These are phyloP conservation scores for Danio rerio DNA, from an alignment of 2,113 vertebrate species.

Conservation along the genomic window DNA sequence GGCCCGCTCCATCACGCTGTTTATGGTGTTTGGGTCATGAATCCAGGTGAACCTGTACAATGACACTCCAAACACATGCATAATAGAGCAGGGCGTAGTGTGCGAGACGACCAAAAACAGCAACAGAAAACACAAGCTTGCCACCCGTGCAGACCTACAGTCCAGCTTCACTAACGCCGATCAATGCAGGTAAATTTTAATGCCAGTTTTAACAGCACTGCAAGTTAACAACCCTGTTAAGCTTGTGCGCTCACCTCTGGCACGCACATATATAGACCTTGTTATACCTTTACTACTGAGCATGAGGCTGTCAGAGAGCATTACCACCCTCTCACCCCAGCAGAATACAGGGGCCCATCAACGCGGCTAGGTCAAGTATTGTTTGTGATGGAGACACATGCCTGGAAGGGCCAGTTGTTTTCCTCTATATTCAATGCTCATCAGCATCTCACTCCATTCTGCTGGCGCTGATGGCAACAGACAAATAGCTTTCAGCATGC, in stretches of 20 bases:
- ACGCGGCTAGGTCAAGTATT: constrained; percentile 68
- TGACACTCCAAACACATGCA: not conserved
- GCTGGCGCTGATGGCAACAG: constrained; percentile 85
- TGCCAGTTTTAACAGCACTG: constrained; percentile 53
- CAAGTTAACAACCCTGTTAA: constrained; percentile 46
- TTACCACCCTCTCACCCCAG: constrained; percentile 30
- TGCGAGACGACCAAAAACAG: not conserved
- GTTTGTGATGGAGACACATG: constrained; percentile 70
- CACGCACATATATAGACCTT: not conserved
- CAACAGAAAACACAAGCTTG: not conserved
- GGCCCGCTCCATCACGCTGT: constrained; percentile 33
- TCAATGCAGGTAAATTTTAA: constrained; percentile 57
- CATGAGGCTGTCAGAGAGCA: constrained; percentile 33
- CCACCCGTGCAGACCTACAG: constrained; percentile 51
- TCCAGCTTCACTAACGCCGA: constrained; percentile 45
- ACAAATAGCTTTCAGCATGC: constrained; percentile 92
- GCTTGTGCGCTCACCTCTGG: not conserved
- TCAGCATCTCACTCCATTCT: constrained; percentile 86
- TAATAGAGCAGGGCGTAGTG: not conserved
- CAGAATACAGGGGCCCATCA: constrained; percentile 53
- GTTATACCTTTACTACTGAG: constrained; percentile 47
- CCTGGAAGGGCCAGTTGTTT: constrained; percentile 67
- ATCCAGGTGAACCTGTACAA: not conserved
- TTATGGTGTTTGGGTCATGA: constrained; percentile 8
- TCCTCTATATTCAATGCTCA: constrained; percentile 83